Percentiles rank a stretch among this genome's conserved stretches.
phyloP scores from a whole-genome alignment of 2,113 vertebrate species.

The Merops nubicus region DNA sequence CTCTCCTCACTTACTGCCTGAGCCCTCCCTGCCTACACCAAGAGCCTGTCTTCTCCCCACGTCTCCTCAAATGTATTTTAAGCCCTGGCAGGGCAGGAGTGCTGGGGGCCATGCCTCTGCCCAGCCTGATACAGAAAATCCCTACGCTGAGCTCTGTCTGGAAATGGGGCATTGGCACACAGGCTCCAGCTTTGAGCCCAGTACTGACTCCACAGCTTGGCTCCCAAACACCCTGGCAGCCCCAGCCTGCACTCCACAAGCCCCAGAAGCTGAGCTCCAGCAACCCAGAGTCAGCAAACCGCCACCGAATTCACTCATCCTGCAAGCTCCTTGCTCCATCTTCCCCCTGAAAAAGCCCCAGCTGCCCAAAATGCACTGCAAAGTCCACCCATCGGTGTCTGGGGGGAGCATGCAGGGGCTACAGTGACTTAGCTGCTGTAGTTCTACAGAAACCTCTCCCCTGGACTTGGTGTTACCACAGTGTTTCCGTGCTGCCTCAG shows the following conservation, averaged over 20 bases:
- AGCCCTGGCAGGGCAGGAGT: neutral
- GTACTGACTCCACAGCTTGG: neutral
- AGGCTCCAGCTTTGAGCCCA: rapidly evolving
- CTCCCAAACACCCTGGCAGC: neutral
- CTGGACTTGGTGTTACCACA: rapidly evolving
- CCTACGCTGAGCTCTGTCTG: neutral
- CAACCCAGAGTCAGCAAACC: neutral
- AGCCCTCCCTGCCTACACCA: neutral
- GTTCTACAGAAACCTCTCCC: neutral
- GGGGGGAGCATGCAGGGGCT: neutral
- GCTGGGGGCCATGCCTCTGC: rapidly evolving
- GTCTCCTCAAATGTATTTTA: neutral
- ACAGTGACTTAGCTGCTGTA: neutral
- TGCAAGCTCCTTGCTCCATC: neutral
- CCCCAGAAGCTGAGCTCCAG: neutral
- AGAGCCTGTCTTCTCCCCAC: neutral
- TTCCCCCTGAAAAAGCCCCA: neutral
- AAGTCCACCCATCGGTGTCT: neutral
- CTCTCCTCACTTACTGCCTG: rapidly evolving
- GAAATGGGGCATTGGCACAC: neutral
- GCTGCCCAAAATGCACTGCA: neutral
- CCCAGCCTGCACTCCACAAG: neutral
- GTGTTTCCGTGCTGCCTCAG: neutral
- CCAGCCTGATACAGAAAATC: neutral
- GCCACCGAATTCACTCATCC: rapidly evolving